Evolutionary conservation across 1,140 invertebrate species (phyloP).

Genomic region (Subanguina moxae): DNA sequence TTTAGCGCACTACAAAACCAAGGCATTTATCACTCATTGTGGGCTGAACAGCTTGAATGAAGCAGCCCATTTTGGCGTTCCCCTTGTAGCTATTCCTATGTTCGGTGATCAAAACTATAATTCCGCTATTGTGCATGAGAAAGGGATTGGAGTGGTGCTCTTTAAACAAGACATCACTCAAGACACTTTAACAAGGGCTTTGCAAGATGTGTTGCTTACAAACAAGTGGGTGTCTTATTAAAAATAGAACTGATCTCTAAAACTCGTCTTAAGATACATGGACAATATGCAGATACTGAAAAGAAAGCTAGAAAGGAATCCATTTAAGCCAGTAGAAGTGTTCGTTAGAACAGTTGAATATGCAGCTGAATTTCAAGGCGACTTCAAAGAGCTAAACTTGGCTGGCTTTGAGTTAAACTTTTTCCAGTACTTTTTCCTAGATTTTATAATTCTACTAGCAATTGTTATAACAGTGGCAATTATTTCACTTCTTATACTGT

Average conservation of each 20-base stretch:
- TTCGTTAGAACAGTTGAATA: slow-evolving; percentile 14
- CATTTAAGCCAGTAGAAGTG: slow-evolving; percentile 15
- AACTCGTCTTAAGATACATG: slow-evolving; percentile 9
- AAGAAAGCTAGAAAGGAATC: slow-evolving; percentile 10
- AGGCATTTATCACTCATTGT: slow-evolving; percentile 68
- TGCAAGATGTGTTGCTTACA: slow-evolving; percentile 22
- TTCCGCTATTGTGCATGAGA: slow-evolving; percentile 30
- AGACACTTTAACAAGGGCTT: slow-evolving; percentile 8
- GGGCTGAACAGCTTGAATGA: slow-evolving; percentile 69
- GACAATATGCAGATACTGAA: slow-evolving; percentile 12
- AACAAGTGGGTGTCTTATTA: slow-evolving; percentile 1
- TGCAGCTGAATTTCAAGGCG: slow-evolving; percentile 20
- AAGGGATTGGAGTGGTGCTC: slow-evolving; percentile 25
- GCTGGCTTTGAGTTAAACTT: slow-evolving; percentile 12
- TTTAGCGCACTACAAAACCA: slow-evolving; percentile 68
- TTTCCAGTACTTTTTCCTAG: neutral
- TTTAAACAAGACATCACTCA: slow-evolving; percentile 24
- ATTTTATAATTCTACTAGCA: neutral
- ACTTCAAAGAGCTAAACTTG: slow-evolving; percentile 25
- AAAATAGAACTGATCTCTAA: slow-evolving; percentile 1
- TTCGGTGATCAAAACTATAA: slow-evolving; percentile 65
- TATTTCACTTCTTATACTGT: neutral
- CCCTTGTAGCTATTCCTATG: slow-evolving; percentile 67
- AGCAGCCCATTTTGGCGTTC: slow-evolving; percentile 66
- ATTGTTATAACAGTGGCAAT: neutral